Evolutionary conservation across 2,113 vertebrate genomes (phyloP), one percentile per base, ranked within the genome.

Genomic region (Antennarius striatus): DNA sequence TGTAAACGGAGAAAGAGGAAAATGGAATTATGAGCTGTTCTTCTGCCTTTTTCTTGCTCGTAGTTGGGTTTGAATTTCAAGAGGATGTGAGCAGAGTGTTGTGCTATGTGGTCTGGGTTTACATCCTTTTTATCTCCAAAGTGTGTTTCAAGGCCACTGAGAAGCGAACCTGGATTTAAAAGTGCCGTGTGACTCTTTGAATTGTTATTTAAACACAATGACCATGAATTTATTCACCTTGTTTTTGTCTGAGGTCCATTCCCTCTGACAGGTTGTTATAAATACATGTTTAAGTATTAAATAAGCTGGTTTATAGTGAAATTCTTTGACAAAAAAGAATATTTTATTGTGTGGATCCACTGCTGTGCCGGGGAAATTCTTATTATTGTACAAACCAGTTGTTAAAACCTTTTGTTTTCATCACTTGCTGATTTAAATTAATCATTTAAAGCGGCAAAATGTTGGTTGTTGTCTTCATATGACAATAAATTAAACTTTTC

Each of bases 131-230:
- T 79, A 52, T 15, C 57, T 61, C 64, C 22, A 63, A 45, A 78
- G 56, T 67, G 46, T 22, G 64, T 76, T 71, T 66, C 36, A 39
- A 6, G 13, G 16, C 5, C 46, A 74, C 6, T 45, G 16, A 72
- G 80, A 89, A 88, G 80, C 84, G 85, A 85, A 79, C 46, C 58
- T 75, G 61, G 69, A 85, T 85, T 75, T 86, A 77, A 84, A 77
- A 86, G 75, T 62, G 54, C 12, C 28, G 10, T 40, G 50, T 58
- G 47, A 51, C 30, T 39, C 3, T 7, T 22, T 5, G 32, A 36
- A 36, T 4, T 36, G 32, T 36, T 36, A 36, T 36, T 36, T 7
- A 36, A 36, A 36, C 22, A 22, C 22, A 22, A 22, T 22, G 22
- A 32, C 1, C 5, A 40, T 43, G 3, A 45, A n/a, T 52, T 51